Evolutionary conservation across 2,888 invertebrate species (phyloP), one percentile per base, ranked within the genome.

Genomic region (Dolomedes plantarius): DNA sequence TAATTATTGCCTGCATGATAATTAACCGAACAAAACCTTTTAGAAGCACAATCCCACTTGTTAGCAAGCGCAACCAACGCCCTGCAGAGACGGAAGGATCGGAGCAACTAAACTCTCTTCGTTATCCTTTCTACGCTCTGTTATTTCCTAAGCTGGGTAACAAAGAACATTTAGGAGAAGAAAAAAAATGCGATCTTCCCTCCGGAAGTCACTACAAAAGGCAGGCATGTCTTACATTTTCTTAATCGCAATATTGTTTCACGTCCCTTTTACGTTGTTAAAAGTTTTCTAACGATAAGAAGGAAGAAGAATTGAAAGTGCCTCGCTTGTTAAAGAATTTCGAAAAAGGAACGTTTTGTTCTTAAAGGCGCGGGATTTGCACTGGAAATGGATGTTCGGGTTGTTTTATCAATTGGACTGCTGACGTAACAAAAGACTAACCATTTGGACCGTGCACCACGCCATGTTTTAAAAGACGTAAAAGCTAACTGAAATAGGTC

Each of bases 211-310:
- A 62, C 72, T 65, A 80, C 72, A 72, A 72, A 65, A 50, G 62
- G 6, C 36, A 7, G 28, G 27, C 16, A 31, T 39, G 27, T 65
- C 64, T 72, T 69, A 41, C 32, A 71, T 79, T 71, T 62, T 31
- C 50, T 71, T 72, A 11, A 23, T 62, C 65, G 28, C 41, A 72
- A 80, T 71, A 78, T 78, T 80, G 79, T 80, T 73, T 65, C 72
- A 73, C 23, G 56, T 56, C 23, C 56, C 56, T 56, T 46, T 56
- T 56, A 56, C 19, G 19, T 56, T 56, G 56, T 23, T 56, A 56
- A 23, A 23, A 56, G 56, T 56, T 56, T 56, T 23, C 56, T 19
- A 23, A 56, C 56, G 56, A 56, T 36, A 36, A 23, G 46, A 46
- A 19, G 16, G 23, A 56, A 56, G 16, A 46, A 46, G 41, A 56